Evolutionary conservation across 2,113 vertebrate genomes (phyloP).

Genomic region (Ceyx melanurus): DNA sequence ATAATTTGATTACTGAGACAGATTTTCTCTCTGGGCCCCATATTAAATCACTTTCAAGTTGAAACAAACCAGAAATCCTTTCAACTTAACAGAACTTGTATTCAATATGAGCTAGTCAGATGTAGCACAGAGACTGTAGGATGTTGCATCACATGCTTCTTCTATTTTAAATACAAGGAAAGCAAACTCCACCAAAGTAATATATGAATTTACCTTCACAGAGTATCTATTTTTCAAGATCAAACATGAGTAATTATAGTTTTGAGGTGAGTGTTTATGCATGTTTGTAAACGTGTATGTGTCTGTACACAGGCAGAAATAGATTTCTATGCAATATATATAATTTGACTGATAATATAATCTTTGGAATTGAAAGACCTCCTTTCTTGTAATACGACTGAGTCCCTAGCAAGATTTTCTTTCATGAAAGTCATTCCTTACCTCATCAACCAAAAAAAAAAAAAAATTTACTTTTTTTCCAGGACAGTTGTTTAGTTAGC

Average conservation of each 20-base stretch:
- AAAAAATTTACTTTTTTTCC: too few species aligned
- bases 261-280: neutral
- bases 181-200: neutral
- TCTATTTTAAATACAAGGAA: conserved; percentile 23
- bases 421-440: neutral
- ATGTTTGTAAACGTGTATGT: neutral
- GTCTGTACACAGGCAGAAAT: neutral
- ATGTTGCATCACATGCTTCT: conserved; percentile 50
- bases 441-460: neutral
- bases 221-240: neutral
- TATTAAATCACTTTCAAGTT: conserved; percentile 82
- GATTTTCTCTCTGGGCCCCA: conserved; percentile 81
- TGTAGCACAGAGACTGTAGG: conserved; percentile 57
- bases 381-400: neutral
- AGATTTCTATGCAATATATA: neutral
- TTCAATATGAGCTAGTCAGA: conserved; percentile 69
- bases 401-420: neutral
- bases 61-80: conserved; percentile 83
- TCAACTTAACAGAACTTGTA: conserved; percentile 75
- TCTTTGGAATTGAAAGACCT: neutral
- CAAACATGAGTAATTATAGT: neutral
- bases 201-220: neutral
- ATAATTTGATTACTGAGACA: conserved; percentile 83
- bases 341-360: neutral
- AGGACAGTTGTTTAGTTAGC: too few species aligned